Conservation (phyloP, 2,113 vertebrate genomes). For the Poeciliopsis turrubarensis region DNA sequence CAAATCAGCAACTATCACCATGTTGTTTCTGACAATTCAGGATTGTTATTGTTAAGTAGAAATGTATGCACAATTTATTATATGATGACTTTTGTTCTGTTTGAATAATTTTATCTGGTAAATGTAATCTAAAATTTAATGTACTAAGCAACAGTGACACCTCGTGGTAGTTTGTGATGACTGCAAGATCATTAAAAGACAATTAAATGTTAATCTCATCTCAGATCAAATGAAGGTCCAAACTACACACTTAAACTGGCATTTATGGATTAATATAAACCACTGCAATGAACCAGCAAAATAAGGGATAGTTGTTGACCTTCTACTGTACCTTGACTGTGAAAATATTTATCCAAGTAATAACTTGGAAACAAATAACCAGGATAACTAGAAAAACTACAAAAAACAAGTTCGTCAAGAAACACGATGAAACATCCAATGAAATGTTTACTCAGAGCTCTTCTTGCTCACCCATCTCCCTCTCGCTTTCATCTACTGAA, state of each 20-base stretch:
- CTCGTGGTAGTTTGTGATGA: conserved; percentile 29
- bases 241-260: neutral
- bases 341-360: neutral
- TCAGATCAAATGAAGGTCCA: neutral
- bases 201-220: neutral
- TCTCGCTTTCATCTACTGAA: too few species aligned
- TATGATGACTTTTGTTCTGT: neutral
- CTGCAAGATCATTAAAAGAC: neutral
- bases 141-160: conserved; percentile 56
- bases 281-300: neutral
- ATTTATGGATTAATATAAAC: neutral
- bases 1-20: neutral
- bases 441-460: too few species aligned
- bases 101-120: neutral
- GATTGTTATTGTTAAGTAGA: neutral
- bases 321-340: neutral
- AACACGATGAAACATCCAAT: too few species aligned
- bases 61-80: neutral
- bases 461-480: too few species aligned
- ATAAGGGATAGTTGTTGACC: too few species aligned
- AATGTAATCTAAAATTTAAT: neutral
- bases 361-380: too few species aligned
- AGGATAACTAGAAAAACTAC: too few species aligned
- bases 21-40: too few species aligned
- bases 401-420: too few species aligned